Percentiles rank a stretch among this genome's conserved stretches.
phyloP scores from a whole-genome alignment of 2,113 vertebrate genomes.

The Mixornis gularis region DNA sequence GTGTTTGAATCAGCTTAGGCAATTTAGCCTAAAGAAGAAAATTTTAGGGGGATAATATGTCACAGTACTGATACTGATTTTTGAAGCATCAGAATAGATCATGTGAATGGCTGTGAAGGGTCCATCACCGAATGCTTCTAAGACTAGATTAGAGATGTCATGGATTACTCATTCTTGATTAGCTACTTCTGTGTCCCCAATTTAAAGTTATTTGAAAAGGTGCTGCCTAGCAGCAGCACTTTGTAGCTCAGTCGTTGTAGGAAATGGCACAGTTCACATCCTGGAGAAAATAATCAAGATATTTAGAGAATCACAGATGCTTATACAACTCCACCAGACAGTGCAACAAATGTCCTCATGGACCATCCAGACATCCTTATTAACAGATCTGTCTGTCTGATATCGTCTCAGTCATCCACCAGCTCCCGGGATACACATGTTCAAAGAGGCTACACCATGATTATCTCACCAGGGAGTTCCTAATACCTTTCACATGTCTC shows the following conservation, averaged over 20 bases:
- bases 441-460: neutral
- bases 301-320: neutral
- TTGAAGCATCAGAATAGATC: neutral
- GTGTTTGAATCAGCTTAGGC: neutral
- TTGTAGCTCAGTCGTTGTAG: neutral
- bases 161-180: neutral
- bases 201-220: neutral
- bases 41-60: neutral
- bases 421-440: neutral
- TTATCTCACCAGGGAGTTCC: neutral
- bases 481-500: neutral
- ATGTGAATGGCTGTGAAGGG: neutral
- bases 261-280: neutral
- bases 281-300: neutral
- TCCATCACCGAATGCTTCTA: neutral
- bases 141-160: neutral
- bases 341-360: neutral
- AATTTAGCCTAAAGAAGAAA: neutral
- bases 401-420: neutral
- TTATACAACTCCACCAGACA: neutral
- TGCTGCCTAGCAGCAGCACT: neutral
- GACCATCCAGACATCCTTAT: neutral
- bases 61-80: neutral
- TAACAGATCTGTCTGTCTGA: neutral
- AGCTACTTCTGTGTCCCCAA: neutral